Evolutionary conservation across 2,797 vertebrate genomes (phyloP).

Genomic region (Cossypha polioptera): DNA sequence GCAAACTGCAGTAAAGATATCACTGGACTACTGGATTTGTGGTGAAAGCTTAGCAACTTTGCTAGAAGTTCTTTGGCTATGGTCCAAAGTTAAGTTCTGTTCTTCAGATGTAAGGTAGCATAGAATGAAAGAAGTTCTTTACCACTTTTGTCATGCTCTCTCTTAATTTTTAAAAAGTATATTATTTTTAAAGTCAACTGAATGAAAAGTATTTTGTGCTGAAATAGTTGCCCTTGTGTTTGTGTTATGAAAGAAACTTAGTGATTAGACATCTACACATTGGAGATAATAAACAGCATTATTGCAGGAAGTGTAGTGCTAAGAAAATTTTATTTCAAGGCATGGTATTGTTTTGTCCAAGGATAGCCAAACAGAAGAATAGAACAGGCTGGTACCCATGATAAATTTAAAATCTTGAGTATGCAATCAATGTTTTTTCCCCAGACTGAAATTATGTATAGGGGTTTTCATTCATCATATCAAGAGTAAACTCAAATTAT

Average conservation of each 20-base stretch:
- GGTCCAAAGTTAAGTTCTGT: background rate
- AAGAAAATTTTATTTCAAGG: background rate
- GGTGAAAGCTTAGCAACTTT: conserved; percentile 20
- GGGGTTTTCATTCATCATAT: background rate
- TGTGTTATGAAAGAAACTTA: background rate
- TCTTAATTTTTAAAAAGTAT: background rate
- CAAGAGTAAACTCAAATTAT: background rate
- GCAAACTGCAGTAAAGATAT: background rate
- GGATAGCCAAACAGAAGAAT: background rate
- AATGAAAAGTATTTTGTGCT: background rate
- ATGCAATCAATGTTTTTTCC: background rate
- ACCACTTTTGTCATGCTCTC: background rate
- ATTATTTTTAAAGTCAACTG: background rate
- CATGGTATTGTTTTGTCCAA: background rate
- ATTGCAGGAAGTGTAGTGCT: background rate
- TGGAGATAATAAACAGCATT: background rate
- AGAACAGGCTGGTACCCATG: background rate
- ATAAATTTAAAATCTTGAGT: background rate
- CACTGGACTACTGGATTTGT: conserved; percentile 15
- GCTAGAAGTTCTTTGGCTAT: background rate
- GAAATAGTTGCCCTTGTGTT: background rate
- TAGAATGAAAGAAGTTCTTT: background rate
- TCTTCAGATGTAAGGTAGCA: background rate
- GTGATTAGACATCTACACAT: background rate
- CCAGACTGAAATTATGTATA: background rate